Evolutionary conservation across 2,113 vertebrate species (phyloP), one percentile per base, ranked within the genome.

Genomic region (Scomber colias): DNA sequence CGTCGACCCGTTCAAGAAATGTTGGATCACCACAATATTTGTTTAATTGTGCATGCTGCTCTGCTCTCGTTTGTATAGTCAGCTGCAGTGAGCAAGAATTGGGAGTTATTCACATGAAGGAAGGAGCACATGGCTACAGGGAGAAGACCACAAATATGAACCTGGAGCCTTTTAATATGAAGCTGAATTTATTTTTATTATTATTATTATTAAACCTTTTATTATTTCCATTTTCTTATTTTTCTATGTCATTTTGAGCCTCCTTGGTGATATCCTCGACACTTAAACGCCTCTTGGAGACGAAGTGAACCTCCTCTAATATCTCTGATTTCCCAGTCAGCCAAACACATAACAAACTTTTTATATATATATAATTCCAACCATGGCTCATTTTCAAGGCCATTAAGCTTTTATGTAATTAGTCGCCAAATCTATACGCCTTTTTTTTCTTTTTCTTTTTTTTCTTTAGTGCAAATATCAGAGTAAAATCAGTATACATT

Each of bases 381-480:
- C 95, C 50, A 96, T 27, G 95, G 95, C 95, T 96, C 93, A 96
- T 97, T 97, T 97, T 96, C 97, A 96, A 97, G 95, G 96, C 96
- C 96, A 97, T 96, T 96, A 96, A 92, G 96, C 95, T 96, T 97
- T 97, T 97, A 97, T 96, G 95, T 95, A 96, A 98, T 96, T 97
- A 97, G 96, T 93, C 7, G 96, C 91, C 94, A 95, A 96, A 96
- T 97, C 95, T 95, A 96, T 96, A 95, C 95, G 95, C 95, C 24
- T 27, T 27, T 27, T 27, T 27, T 24, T 24, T 24, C 24, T 24
- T 24, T 24, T 3, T 24, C 3, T 3, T 24, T 24, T 24, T 95
- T 97, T 96, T 96, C 21, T 21, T 21, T 40, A 96, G 96, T 95
- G 96, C 96, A 95, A 96, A 96, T 96, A 97, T 96, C 96, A 96